phyloP scores from a whole-genome alignment of 2,113 vertebrate genomes.

The Hippolais icterina region DNA sequence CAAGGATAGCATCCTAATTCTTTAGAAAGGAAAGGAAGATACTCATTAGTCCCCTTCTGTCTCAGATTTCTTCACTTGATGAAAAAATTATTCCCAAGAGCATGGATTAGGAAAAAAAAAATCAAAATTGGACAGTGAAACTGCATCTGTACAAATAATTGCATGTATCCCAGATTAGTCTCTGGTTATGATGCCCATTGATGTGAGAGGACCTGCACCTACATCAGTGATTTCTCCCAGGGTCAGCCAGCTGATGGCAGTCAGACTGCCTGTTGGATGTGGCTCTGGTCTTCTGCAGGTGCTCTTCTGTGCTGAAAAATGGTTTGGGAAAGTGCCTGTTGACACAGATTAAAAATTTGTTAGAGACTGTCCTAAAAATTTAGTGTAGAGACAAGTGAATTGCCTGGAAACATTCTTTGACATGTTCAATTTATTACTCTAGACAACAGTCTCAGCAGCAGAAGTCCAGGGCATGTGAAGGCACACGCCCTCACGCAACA shows the following conservation, averaged over 20 bases:
- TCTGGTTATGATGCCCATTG: background rate
- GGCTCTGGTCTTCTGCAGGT: background rate
- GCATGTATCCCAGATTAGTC: rapidly evolving
- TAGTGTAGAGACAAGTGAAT: background rate
- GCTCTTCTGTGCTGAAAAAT: background rate
- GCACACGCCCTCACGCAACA: rapidly evolving
- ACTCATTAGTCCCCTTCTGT: background rate
- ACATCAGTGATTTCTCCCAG: background rate
- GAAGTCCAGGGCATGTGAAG: background rate
- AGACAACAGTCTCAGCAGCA: background rate
- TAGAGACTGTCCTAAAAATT: background rate
- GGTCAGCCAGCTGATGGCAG: background rate
- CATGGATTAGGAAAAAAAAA: background rate
- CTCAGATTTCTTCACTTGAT: background rate
- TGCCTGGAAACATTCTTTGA: background rate
- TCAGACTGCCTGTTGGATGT: background rate
- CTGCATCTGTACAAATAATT: background rate
- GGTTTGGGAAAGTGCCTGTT: background rate
- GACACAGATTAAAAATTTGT: background rate
- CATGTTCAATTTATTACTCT: background rate
- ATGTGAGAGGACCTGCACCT: background rate
- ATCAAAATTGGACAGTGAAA: background rate
- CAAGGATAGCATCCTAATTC: background rate
- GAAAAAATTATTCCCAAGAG: background rate
- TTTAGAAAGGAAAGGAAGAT: background rate